phyloP scores from a whole-genome alignment of 2,113 vertebrate species.

The Sminthopsis crassicaudata region DNA sequence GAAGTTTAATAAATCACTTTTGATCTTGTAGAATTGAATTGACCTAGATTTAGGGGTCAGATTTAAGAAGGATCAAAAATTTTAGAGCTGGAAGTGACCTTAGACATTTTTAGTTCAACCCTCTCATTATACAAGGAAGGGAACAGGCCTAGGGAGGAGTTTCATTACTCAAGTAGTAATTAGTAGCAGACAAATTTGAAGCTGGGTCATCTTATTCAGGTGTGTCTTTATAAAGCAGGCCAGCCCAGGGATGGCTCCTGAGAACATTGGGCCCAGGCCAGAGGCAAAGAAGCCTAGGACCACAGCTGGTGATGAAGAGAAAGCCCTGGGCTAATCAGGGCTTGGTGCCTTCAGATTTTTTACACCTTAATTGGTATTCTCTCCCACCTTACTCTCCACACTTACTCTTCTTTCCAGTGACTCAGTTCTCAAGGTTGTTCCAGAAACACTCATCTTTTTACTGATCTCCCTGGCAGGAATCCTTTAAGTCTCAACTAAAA shows the following conservation, averaged over 20 bases:
- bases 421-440: not conserved
- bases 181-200: not conserved
- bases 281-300: not conserved
- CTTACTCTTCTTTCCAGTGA: not conserved
- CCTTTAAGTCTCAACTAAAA: not conserved
- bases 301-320: not conserved
- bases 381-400: not conserved
- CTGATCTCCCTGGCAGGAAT: not conserved
- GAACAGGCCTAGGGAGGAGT: not conserved
- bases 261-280: not conserved
- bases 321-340: not conserved
- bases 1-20: not conserved
- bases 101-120: not conserved
- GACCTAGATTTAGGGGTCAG: not conserved
- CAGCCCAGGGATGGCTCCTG: not conserved
- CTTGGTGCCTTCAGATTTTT: not conserved
- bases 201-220: not conserved
- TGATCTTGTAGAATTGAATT: not conserved
- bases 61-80: not conserved
- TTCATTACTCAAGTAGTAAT: not conserved
- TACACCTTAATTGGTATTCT: not conserved
- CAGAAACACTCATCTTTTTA: too few relatives aligned
- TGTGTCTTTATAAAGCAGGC: not conserved
- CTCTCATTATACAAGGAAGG: not conserved
- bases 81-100: not conserved